These are phyloP conservation scores for Anthopleura xanthogrammica DNA, from an alignment of 92 coral and sea anemone genomes.

Conservation along the genomic window DNA sequence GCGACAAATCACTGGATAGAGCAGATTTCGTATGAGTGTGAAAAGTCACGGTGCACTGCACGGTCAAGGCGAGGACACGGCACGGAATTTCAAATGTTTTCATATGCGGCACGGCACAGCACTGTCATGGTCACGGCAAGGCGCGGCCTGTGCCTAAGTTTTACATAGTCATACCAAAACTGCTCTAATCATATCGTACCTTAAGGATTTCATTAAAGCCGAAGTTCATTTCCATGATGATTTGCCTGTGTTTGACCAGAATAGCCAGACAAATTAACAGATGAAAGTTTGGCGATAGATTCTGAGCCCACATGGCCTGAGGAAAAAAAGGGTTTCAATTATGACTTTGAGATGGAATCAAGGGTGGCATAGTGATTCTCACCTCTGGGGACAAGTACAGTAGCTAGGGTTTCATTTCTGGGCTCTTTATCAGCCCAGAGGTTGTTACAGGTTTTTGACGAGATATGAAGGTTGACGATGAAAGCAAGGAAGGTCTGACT, in stretches of 20 bases:
- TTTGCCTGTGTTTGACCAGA: constrained; percentile 76
- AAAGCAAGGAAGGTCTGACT: no score
- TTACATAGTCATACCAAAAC: neutral
- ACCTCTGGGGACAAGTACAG: neutral
- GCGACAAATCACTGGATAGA: no score
- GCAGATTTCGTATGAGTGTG: no score
- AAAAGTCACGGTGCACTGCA: no score
- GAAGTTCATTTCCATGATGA: constrained; percentile 76
- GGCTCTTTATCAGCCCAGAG: no score
- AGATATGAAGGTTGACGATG: neutral
- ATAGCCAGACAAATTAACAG: constrained; percentile 88
- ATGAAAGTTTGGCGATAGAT: constrained; percentile 89
- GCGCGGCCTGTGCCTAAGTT: no score
- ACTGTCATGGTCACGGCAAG: no score
- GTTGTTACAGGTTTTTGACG: no score
- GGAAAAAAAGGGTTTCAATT: neutral
- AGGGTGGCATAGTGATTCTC: no score
- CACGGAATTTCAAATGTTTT: no score
- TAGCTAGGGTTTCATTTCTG: neutral
- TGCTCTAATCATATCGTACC: constrained; percentile 33
- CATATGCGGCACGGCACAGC: no score
- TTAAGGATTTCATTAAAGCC: constrained; percentile 91
- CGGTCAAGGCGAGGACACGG: no score
- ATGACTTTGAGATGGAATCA: neutral
- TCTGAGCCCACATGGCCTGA: constrained; percentile 91